Base-by-base conservation (phyloP, 2,113 vertebrate genomes). In the Peromyscus maniculatus region DNA sequence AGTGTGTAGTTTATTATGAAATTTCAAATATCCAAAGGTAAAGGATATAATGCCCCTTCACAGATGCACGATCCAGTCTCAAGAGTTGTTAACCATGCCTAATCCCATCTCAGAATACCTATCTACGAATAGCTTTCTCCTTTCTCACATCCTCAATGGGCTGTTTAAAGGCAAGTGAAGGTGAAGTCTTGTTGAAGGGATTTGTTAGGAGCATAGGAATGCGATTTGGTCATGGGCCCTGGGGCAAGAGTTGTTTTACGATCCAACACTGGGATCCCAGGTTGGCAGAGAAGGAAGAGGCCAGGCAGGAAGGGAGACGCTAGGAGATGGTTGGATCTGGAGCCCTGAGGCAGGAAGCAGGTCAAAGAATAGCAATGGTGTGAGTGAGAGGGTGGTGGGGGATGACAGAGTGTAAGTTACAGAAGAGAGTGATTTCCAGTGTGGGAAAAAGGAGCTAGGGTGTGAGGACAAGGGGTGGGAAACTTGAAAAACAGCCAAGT, bases 191-290 rank as follows among this genome's bases (percentile, higher is more conserved):
- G 31, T 80, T 79, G 71, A 66, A 31, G 79, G 22, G 64, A 55
- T 84, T 86, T 89, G 77, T 80, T 74, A 67, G 64, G 74, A 80
- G 55, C 49, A n/a, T 92, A 87, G 55, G 71, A 57, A 90, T 94
- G 15, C 1, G 43, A 21, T 64, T 21, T 79, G 72, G n/a, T 89
- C 64, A 84, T 74, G 59, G 95, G 31, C 12, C 31, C 83, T 69
- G 57, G 43, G 89, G 67, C 52, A 87, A 71, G 88, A 93, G 46
- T 79, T 93, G 22, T 67, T 89, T 93, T 71, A 5, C 57, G 72
- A 92, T 89, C 93, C 89, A 78, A 91, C 55, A 66, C 17, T 0
- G 33, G 36, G 21, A 71, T 86, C 28, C 52, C 57, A 89, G 24
- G 49, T 82, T 77, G 87, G 52, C 66, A 4, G 71, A 79, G 66